Evolutionary conservation across 2,888 invertebrate species (phyloP).

Genomic region (Leptinotarsa rubiginosa): DNA sequence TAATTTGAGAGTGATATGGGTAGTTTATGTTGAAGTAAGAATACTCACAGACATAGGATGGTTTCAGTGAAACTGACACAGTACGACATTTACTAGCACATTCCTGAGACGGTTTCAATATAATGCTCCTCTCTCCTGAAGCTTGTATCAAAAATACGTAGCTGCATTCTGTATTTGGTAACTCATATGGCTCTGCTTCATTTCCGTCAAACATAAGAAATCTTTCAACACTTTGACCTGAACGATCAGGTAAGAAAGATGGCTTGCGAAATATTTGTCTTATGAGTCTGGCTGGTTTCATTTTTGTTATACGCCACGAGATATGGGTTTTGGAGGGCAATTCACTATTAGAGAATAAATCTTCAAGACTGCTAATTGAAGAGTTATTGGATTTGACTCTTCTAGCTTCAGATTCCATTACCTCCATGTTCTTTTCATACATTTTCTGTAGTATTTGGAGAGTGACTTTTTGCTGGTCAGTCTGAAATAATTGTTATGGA

Average conservation of each 20-base stretch:
- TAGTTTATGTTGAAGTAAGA: too few relatives aligned
- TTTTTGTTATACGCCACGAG: slow-evolving; percentile 81
- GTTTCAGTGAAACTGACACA: slow-evolving; percentile 77
- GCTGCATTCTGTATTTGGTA: slow-evolving; percentile 87
- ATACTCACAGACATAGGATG: slow-evolving; percentile 81
- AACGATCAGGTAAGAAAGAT: slow-evolving; percentile 71
- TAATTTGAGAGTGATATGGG: not conserved
- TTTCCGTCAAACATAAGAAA: slow-evolving; percentile 78
- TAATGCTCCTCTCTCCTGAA: slow-evolving; percentile 78
- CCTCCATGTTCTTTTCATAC: slow-evolving; percentile 71
- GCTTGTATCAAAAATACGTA: slow-evolving; percentile 82
- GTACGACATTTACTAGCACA: slow-evolving; percentile 79
- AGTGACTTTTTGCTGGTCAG: slow-evolving; percentile 70
- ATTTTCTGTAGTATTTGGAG: slow-evolving; percentile 70
- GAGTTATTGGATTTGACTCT: slow-evolving; percentile 67
- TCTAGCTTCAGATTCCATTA: slow-evolving; percentile 74
- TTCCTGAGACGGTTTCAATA: slow-evolving; percentile 81
- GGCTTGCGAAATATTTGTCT: slow-evolving; percentile 81
- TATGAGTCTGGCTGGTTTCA: slow-evolving; percentile 78
- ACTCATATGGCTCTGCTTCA: slow-evolving; percentile 73
- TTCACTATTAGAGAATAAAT: slow-evolving; percentile 51
- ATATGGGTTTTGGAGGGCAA: slow-evolving; percentile 58
- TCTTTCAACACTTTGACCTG: slow-evolving; percentile 83
- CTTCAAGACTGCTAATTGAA: slow-evolving; percentile 51
- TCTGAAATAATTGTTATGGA: slow-evolving; percentile 65